A percentile compares a stretch with the other conserved stretches of the same genome.
phyloP scores from a whole-genome alignment of 2,888 invertebrate genomes.

The Piscicola geometra region DNA sequence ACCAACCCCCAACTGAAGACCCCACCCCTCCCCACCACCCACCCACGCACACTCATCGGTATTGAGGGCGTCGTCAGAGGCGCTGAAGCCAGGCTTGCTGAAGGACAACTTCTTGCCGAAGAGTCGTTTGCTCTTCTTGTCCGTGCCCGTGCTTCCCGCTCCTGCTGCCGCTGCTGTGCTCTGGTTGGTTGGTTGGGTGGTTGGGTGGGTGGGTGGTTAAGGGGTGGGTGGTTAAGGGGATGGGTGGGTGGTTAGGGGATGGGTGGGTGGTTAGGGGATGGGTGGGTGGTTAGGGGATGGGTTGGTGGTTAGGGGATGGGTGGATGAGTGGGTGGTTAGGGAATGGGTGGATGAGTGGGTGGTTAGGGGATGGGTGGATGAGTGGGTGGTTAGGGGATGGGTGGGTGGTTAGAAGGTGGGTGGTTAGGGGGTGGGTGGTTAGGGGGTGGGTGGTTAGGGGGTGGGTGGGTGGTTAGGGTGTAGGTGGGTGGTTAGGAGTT shows the following conservation, averaged over 20 bases:
- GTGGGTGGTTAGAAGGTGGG: too few species aligned
- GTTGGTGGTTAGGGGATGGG: too few species aligned
- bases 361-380: too few species aligned
- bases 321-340: too few species aligned
- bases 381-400: too few species aligned
- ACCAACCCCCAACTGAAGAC: conserved; percentile 82
- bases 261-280: background rate
- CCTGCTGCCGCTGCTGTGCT: background rate
- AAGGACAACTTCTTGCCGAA: conserved; percentile 98
- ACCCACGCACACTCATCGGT: conserved; percentile 62
- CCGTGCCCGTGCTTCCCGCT: conserved; percentile 38
- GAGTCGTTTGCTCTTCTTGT: conserved; percentile 79
- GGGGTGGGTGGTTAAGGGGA: background rate
- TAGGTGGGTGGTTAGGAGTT: too few species aligned
- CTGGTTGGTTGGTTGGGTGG: background rate
- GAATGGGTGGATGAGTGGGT: too few species aligned
- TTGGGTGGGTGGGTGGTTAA: background rate
- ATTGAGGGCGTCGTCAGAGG: conserved; percentile 88
- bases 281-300: too few species aligned
- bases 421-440: too few species aligned
- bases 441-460: too few species aligned
- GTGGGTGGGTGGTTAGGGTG: too few species aligned
- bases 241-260: background rate
- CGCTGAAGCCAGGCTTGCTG: conserved; percentile 89
- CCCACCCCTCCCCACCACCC: conserved; percentile 40